Evolutionary conservation across 2,797 vertebrate genomes (phyloP).

Genomic region (Micrastur ruficollis): DNA sequence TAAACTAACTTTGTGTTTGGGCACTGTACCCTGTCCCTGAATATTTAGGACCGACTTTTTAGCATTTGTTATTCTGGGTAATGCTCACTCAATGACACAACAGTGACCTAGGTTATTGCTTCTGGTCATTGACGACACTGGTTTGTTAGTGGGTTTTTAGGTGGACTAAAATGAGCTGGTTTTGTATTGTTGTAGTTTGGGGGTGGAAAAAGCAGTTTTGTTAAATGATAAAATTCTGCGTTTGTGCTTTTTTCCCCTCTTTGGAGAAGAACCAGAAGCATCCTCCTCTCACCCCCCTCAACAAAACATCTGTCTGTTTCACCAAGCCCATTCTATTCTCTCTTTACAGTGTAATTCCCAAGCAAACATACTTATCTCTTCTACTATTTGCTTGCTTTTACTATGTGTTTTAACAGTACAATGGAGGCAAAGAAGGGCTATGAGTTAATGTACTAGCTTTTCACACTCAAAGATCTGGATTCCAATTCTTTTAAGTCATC

Average conservation of each 20-base stretch:
- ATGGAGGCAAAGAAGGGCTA: slow-evolving; percentile 12
- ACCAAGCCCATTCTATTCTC: neutral
- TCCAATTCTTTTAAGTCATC: slow-evolving; percentile 59
- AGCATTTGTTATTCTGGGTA: neutral
- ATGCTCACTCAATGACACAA: neutral
- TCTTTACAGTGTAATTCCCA: slow-evolving; percentile 4
- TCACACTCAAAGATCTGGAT: slow-evolving; percentile 49
- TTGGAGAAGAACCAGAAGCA: slow-evolving; percentile 32
- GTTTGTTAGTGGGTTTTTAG: neutral
- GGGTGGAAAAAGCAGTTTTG: neutral
- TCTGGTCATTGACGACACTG: neutral
- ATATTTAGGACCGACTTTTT: neutral
- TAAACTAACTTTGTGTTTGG: neutral
- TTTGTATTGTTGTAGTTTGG: neutral
- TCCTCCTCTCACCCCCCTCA: neutral
- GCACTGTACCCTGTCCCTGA: neutral
- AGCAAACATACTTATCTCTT: slow-evolving; percentile 32
- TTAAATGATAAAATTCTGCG: neutral
- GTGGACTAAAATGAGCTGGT: neutral
- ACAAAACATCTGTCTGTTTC: slow-evolving; percentile 34
- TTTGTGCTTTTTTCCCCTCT: neutral
- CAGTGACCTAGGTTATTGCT: neutral
- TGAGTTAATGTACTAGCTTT: slow-evolving; percentile 33
- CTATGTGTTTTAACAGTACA: slow-evolving; percentile 33
- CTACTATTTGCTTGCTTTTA: slow-evolving; percentile 38